Evolutionary conservation across 2,797 vertebrate species (phyloP), one percentile per base, ranked within the genome.

Genomic region (Bradypodion ventrale): DNA sequence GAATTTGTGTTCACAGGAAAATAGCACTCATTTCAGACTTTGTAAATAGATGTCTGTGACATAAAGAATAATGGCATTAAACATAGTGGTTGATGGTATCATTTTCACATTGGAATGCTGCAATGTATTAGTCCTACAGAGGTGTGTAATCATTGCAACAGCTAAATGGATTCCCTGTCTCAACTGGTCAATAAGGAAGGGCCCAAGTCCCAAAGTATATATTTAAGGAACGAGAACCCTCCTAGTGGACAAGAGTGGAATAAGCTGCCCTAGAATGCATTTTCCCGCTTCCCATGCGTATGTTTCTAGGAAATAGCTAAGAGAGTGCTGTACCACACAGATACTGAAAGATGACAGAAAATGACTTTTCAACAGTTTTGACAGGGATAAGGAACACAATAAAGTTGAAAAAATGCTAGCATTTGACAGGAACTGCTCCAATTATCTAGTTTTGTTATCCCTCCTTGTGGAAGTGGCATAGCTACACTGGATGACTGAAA

Each of bases 191-290:
- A 44, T 76, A 8, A 49, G 60, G 59, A 46, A 37, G 52, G n/a
- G n/a, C n/a, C n/a, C n/a, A n/a, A n/a, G n/a, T 70, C 40, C 8
- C 56, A 75, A 75, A 68, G n/a, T 32, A 68, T 49, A 23, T 56
- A 16, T 56, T 56, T 9, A 69, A 80, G 73, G 74, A 62, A 60
- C 21, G 40, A 85, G 84, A 77, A 82, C 27, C 63, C 79, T 78
- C 84, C 84, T 82, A 77, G 79, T 82, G 84, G 84, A 70, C 56
- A 76, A 62, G 49, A 19, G 21, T 52, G 44, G 73, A 21, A 85
- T 59, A 70, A 77, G 37, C 79, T 82, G 72, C 42, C 73, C 73
- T 52, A 76, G n/a, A 69, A 62, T 23, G 12, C 27, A 7, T 27
- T 13, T 37, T 5, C 46, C 16, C 49, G 29, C 4, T 16, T 3